Evolutionary conservation across 2,888 invertebrate species (phyloP), one percentile per base, ranked within the genome.

Genomic region (Spialia ferax): DNA sequence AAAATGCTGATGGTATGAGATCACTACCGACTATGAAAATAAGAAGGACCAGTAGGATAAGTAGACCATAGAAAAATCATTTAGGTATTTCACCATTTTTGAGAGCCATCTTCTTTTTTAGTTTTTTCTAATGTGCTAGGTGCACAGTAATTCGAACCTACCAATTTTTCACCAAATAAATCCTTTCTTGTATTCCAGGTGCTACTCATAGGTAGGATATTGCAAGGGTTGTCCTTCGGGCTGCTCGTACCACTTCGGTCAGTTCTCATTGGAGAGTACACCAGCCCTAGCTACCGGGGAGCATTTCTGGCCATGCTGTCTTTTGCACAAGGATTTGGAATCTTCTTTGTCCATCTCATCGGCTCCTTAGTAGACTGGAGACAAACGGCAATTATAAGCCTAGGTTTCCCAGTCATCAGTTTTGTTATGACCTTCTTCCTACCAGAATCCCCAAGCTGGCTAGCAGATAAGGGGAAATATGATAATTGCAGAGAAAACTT

Each of bases 401-500:
- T 89, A 0, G 71, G 82, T 26, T 84, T 94, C 35, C 91, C 94
- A 0, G 77, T 94, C 48, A 75, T 89, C 7, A 90, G 94, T 35
- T 79, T 95, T 8, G 68, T 83, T 11, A 85, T 89, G 81, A 83
- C 83, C 0, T 65, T 87, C 4, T 85, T 79, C 69, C 81, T 85
- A 0, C 95, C 95, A 0, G 96, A 96, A 85, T 94, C 95, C 5
- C 96, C 96, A 0, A 92, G 92, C 63, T 96, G 95, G 95, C 77
- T 96, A 15, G 90, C 95, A 0, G 88, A 94, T 1, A 94, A 94
- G 74, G 94, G 94, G 0, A 87, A 86, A 15, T 83, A 89, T 6
- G 88, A 88, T 0, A 91, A 95, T 63, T 95, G 96, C 1, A 88
- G 93, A 69, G 79, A 85, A 29, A 88, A 94, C 0, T 94, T 95